Evolutionary conservation across 2,113 vertebrate genomes (phyloP).

Genomic region (Microcebus tavaratra): DNA sequence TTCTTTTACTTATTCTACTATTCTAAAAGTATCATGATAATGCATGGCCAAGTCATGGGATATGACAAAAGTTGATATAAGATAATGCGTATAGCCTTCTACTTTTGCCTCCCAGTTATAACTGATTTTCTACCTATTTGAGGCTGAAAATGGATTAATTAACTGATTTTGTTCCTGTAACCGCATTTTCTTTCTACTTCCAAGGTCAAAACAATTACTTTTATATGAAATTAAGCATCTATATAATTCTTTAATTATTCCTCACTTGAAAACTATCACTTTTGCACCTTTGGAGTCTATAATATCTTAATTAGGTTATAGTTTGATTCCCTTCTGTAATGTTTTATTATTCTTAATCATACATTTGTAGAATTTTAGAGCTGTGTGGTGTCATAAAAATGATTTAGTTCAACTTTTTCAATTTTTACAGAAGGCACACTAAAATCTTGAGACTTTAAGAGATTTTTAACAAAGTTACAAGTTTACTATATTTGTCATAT

Average conservation of each 20-base stretch:
- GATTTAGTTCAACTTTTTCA: background rate
- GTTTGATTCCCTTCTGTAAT: background rate
- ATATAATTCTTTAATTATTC: background rate
- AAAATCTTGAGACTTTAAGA: background rate
- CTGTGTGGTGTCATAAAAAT: background rate
- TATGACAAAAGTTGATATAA: background rate
- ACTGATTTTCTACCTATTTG: background rate
- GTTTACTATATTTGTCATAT: slow-evolving; percentile 10
- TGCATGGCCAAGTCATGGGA: background rate
- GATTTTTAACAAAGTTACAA: background rate
- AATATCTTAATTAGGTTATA: background rate
- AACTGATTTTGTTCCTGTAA: background rate
- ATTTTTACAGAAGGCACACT: background rate
- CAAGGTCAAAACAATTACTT: background rate
- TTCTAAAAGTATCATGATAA: background rate
- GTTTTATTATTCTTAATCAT: slow-evolving; percentile 29
- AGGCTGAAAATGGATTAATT: background rate
- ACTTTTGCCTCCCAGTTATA: background rate
- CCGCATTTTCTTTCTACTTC: background rate
- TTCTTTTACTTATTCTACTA: background rate
- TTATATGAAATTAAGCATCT: slow-evolving; percentile 26
- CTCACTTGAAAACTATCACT: background rate
- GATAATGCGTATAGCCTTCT: background rate
- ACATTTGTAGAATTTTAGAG: slow-evolving; percentile 18
- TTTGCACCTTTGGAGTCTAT: background rate